Base-by-base conservation (phyloP, 53 echinoderm and acorn worm genomes). In the Holothuria scabra region DNA sequence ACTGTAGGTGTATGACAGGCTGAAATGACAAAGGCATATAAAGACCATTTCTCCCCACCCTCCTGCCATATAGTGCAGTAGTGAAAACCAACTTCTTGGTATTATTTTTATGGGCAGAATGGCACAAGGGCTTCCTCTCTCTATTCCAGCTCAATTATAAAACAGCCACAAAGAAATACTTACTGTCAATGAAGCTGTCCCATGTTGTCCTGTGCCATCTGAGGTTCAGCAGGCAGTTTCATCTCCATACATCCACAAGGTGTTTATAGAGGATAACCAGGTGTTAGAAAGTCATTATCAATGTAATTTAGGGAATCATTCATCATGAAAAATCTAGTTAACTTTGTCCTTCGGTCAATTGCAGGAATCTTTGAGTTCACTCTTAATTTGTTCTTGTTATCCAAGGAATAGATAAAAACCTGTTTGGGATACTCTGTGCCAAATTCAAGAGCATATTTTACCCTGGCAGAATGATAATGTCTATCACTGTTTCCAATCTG, bases 381-480 rank as follows among this genome's bases (percentile, higher is more conserved):
- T 61, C 38, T 12, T 12, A 80, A 59, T n/a, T n/a, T n/a, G n/a
- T n/a, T n/a, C n/a, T n/a, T n/a, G n/a, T n/a, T n/a, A n/a, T n/a
- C n/a, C n/a, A n/a, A n/a, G n/a, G n/a, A n/a, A n/a, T n/a, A n/a
- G n/a, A n/a, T n/a, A n/a, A n/a, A n/a, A n/a, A n/a, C n/a, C n/a
- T n/a, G n/a, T n/a, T n/a, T n/a, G n/a, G n/a, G n/a, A 44, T 44
- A 44, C 44, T 57, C 8, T 58, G 79, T 28, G 4, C 13, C 56
- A 24, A 79, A 79, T 25, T 79, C 60, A 18, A 62, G 32, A 5
- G 57, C 79, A 56, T 79, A 86, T n/a, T 57, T 79, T 1, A 85
- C 85, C 62, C 85, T 56, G 59, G 86, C 76, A 8, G 48, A 64
- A 48, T 76, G 63, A 25, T 76, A 86, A 52, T 86, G 87, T 12